Conservation (phyloP, 2,888 invertebrate species). For the Blastobasis lacticolella region DNA sequence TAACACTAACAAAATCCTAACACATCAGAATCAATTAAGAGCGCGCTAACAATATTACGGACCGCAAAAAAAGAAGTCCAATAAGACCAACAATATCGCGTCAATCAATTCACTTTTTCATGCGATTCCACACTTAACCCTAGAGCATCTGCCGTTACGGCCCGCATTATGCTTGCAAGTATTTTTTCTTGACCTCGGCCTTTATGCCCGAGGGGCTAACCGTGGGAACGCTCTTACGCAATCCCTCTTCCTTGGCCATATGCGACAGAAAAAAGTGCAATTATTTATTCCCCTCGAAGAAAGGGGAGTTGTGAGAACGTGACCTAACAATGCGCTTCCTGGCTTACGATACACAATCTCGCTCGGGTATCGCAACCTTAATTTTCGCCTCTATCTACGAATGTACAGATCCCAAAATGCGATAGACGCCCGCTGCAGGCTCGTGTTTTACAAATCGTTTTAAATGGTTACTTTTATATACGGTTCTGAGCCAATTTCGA, state of each 20-base stretch:
- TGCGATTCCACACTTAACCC: conserved; percentile 63
- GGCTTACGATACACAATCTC: conserved; percentile 65
- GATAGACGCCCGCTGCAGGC: conserved; percentile 26
- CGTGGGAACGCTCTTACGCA: conserved; percentile 71
- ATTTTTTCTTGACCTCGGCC: conserved; percentile 72
- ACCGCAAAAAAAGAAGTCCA: conserved; percentile 9
- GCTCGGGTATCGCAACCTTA: conserved; percentile 28
- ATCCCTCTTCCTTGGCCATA: conserved; percentile 71
- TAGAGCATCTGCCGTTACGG: conserved; percentile 68
- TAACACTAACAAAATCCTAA: no score
- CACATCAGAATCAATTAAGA: not conserved
- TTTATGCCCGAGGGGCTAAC: conserved; percentile 66
- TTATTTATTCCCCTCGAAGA: conserved; percentile 73
- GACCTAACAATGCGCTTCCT: conserved; percentile 74
- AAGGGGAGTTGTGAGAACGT: conserved; percentile 74
- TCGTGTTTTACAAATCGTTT: conserved; percentile 50
- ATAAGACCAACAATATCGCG: conserved; percentile 30
- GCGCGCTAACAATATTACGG: not conserved
- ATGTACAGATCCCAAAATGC: conserved; percentile 40
- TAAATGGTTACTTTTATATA: conserved; percentile 37
- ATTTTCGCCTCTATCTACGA: conserved; percentile 46
- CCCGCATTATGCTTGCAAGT: conserved; percentile 63
- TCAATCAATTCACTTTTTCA: conserved; percentile 58
- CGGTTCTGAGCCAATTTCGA: conserved; percentile 14
- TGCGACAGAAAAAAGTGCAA: conserved; percentile 75